These are phyloP conservation scores for Actenoides lindsayi DNA, from an alignment of 2,113 vertebrate genomes.

Conservation along the genomic window DNA sequence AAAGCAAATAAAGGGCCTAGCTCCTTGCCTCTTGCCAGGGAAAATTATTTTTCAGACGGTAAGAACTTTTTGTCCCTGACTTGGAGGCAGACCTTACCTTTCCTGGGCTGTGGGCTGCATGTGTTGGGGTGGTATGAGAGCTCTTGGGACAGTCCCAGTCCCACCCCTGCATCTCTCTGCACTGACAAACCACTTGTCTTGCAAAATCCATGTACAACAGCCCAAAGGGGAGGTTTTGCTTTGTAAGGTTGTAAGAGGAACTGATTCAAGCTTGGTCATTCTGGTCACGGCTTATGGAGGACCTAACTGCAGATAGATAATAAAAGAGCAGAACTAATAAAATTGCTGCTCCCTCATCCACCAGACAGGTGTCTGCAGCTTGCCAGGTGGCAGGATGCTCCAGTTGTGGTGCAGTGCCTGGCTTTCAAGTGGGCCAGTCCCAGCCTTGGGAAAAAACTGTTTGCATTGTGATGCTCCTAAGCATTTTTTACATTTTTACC, in stretches of 20 bases:
- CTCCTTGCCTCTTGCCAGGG: neutral
- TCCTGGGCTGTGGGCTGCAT: neutral
- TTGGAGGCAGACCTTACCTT: neutral
- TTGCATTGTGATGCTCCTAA: neutral
- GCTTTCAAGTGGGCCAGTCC: neutral
- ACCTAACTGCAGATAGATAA: neutral
- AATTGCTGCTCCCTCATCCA: fast-evolving
- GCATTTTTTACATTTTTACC: neutral
- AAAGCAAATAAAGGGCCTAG: neutral
- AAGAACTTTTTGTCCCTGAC: neutral
- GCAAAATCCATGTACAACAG: neutral
- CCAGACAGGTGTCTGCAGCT: neutral
- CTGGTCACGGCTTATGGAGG: neutral
- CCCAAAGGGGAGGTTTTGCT: neutral
- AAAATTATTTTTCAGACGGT: neutral
- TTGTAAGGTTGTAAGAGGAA: neutral
- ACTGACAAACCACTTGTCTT: neutral
- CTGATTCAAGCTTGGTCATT: neutral
- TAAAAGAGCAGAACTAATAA: neutral
- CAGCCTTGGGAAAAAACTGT: neutral
- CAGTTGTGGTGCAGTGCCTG: neutral
- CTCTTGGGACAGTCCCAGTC: neutral
- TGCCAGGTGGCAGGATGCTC: neutral
- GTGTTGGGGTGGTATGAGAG: fast-evolving
- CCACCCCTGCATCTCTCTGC: too few species aligned